Percentiles rank a stretch among this genome's conserved stretches.
phyloP scores from a whole-genome alignment of 2,888 invertebrate species.

The Asteroscopus sphinx region DNA sequence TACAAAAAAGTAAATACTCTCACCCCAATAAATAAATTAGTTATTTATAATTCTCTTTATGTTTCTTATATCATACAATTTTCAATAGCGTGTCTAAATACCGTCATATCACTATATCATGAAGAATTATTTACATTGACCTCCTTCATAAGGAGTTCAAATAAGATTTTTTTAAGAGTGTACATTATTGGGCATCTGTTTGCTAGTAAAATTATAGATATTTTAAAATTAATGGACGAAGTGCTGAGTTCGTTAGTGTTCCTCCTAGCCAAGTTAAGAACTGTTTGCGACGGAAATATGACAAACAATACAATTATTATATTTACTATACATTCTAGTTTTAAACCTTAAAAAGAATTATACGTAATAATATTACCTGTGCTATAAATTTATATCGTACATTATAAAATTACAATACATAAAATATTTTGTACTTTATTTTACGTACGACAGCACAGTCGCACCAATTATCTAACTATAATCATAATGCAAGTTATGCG shows the following conservation, averaged over 20 bases:
- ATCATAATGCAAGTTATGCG: slow-evolving; percentile 64
- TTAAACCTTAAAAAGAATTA: slow-evolving; percentile 86
- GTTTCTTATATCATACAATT: slow-evolving; percentile 75
- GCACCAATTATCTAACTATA: slow-evolving; percentile 82
- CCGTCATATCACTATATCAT: slow-evolving; percentile 72
- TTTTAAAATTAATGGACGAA: slow-evolving; percentile 90
- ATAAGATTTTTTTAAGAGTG: slow-evolving; percentile 75
- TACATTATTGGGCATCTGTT: slow-evolving; percentile 84
- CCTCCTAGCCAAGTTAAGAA: slow-evolving; percentile 87
- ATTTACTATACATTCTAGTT: slow-evolving; percentile 79
- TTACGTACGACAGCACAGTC: slow-evolving; percentile 82
- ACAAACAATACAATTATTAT: slow-evolving; percentile 79
- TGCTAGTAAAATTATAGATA: slow-evolving; percentile 85
- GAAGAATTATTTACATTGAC: slow-evolving; percentile 84
- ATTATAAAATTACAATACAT: slow-evolving; percentile 88
- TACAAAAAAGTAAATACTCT: slow-evolving; percentile 75
- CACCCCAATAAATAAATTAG: slow-evolving; percentile 81
- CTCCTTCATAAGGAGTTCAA: slow-evolving; percentile 85
- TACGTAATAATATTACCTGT: slow-evolving; percentile 80
- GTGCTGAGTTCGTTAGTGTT: slow-evolving; percentile 89
- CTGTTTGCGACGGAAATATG: slow-evolving; percentile 88
- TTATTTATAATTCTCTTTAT: slow-evolving; percentile 79
- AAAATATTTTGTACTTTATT: slow-evolving; percentile 90
- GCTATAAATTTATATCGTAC: slow-evolving; percentile 86
- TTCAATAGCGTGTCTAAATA: slow-evolving; percentile 79